Conservation (phyloP, 2,888 invertebrate species). For the Auanema freiburgensis region DNA sequence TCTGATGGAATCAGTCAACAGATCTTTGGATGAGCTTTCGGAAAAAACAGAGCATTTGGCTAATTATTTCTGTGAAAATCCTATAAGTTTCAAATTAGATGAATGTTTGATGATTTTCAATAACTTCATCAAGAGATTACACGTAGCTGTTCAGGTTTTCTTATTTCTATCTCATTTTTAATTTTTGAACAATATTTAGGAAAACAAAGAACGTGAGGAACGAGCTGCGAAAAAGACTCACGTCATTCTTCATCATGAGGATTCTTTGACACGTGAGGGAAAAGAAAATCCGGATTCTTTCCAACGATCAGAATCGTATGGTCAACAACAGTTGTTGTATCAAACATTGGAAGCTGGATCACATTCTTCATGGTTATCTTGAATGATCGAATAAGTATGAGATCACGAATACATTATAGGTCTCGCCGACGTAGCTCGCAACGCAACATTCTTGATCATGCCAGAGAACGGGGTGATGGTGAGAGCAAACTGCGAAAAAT, state of each 20-base stretch:
- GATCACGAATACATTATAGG: too few species aligned
- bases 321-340: too few species aligned
- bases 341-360: too few species aligned
- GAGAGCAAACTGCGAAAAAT: too few species aligned
- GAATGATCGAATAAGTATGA: too few species aligned
- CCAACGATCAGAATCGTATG: too few species aligned
- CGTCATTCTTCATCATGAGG: too few species aligned
- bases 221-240: constrained; percentile 10
- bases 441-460: background rate
- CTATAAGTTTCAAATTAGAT: constrained; percentile 51
- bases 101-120: constrained; percentile 61
- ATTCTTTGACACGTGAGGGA: too few species aligned
- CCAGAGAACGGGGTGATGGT: too few species aligned
- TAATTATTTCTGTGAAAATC: constrained; percentile 39
- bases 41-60: constrained; percentile 26
- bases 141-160: constrained; percentile 30
- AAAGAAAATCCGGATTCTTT: too few species aligned
- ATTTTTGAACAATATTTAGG: constrained; percentile 10
- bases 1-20: constrained; percentile 24
- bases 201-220: constrained; percentile 14
- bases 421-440: background rate
- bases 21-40: constrained; percentile 15
- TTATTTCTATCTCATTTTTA: background rate
- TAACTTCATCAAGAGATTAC: constrained; percentile 46
- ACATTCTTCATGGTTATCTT: too few species aligned